These are phyloP conservation scores for Catonia carolina DNA, from an alignment of 2,888 invertebrate species.

Conservation along the genomic window DNA sequence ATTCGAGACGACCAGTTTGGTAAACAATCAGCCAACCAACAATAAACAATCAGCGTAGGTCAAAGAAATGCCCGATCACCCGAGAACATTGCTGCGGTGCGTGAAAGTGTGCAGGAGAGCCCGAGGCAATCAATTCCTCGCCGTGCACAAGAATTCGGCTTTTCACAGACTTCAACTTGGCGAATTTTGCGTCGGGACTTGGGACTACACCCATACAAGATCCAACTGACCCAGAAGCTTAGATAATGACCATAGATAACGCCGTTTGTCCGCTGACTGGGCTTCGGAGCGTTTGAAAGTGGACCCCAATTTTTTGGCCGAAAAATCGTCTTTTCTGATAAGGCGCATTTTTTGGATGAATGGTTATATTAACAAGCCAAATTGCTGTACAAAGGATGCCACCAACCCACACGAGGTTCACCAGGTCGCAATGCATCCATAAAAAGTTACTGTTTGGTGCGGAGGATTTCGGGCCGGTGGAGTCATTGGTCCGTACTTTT, in stretches of 20 bases:
- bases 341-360: not conserved
- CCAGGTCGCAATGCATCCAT: not conserved
- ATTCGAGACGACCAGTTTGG: not conserved
- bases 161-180: conserved; percentile 36
- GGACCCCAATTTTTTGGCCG: not conserved
- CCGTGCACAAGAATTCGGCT: conserved; percentile 34
- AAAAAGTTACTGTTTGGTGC: not conserved
- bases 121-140: conserved; percentile 38
- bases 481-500: not conserved
- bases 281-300: not conserved
- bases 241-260: not conserved
- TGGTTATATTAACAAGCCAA: not conserved
- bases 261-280: not conserved
- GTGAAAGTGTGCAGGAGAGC: conserved; percentile 37
- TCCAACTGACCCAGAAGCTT: conserved; percentile 30
- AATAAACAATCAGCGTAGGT: conserved; percentile 34
- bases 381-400: not conserved
- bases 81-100: too few species aligned
- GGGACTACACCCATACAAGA: conserved; percentile 24
- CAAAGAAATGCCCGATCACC: conserved; percentile 35
- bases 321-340: not conserved
- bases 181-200: conserved; percentile 32
- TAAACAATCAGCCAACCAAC: conserved; percentile 27
- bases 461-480: not conserved
- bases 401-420: not conserved